phyloP scores from a whole-genome alignment of 2,888 invertebrate genomes.

The Seira ritae region DNA sequence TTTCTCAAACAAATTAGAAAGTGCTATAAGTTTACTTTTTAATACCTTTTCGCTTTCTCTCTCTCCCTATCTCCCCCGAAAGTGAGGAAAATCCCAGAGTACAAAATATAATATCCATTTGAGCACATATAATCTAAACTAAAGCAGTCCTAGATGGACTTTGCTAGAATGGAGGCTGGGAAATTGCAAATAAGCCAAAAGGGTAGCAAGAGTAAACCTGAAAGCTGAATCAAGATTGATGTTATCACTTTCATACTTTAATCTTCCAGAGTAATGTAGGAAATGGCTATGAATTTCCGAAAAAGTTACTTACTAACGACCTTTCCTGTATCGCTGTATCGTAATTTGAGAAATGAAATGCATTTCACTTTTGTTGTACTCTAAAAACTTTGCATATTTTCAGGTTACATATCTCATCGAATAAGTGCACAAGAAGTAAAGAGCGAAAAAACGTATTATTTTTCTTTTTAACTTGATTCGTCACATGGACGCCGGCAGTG shows the following conservation, averaged over 20 bases:
- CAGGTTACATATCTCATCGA: slow-evolving; percentile 1
- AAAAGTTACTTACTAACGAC: slow-evolving; percentile 55
- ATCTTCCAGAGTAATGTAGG: slow-evolving; percentile 58
- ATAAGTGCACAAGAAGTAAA: background rate
- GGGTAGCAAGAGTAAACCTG: slow-evolving; percentile 34
- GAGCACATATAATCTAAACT: background rate
- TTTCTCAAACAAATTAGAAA: slow-evolving; percentile 10
- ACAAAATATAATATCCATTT: background rate
- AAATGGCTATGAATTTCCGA: slow-evolving; percentile 60
- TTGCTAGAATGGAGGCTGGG: background rate
- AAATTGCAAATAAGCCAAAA: slow-evolving; percentile 10
- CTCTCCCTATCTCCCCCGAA: too few relatives aligned
- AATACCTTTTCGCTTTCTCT: slow-evolving; percentile 3
- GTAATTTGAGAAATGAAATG: slow-evolving; percentile 57
- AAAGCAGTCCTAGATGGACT: too few relatives aligned
- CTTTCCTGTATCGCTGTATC: slow-evolving; percentile 55
- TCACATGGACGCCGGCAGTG: background rate
- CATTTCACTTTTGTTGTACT: slow-evolving; percentile 22
- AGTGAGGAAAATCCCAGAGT: background rate
- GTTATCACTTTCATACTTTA: slow-evolving; percentile 63
- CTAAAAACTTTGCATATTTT: background rate
- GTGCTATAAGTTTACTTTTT: background rate
- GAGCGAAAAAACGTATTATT: too few relatives aligned
- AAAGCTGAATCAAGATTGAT: slow-evolving; percentile 62
- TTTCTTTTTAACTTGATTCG: too few relatives aligned